phyloP scores from a whole-genome alignment of 2,888 invertebrate genomes.

The Patella pellucida region DNA sequence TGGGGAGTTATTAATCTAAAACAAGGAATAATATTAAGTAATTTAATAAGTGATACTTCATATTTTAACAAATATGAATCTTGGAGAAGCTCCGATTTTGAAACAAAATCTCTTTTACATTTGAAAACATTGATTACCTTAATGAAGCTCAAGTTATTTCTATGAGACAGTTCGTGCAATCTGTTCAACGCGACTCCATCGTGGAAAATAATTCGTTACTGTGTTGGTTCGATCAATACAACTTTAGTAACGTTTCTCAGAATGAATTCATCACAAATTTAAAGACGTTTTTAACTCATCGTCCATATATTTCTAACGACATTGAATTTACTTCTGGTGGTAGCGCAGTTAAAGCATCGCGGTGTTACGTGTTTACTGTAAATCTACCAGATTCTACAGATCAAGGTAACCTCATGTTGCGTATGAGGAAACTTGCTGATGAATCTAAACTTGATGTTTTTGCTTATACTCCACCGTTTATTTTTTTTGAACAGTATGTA shows the following conservation, averaged over 20 bases:
- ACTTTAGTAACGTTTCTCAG: neutral
- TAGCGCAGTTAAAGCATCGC: conserved; percentile 81
- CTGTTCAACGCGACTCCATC: conserved; percentile 6
- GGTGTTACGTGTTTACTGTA: conserved; percentile 89
- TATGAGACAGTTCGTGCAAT: conserved; percentile 14
- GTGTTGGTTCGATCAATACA: neutral
- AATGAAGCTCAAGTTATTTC: neutral
- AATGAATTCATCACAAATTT: conserved; percentile 16
- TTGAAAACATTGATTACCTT: neutral
- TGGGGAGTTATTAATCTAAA: neutral
- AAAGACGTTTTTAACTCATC: conserved; percentile 20
- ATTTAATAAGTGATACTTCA: neutral
- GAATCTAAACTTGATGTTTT: conserved; percentile 40
- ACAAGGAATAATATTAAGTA: neutral
- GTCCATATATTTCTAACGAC: conserved; percentile 37
- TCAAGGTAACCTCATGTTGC: conserved; percentile 50
- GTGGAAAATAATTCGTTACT: conserved; percentile 12
- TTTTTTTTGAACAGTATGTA: conserved; percentile 58
- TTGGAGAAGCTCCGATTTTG: conserved; percentile 35
- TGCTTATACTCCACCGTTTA: conserved; percentile 47
- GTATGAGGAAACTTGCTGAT: conserved; percentile 43
- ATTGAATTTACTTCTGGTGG: conserved; percentile 35
- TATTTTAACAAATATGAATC: conserved; percentile 43
- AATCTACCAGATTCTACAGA: conserved; percentile 85
- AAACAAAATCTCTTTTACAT: conserved; percentile 19